Evolutionary conservation across 2,113 vertebrate species (phyloP).

Genomic region (Channa maculata): DNA sequence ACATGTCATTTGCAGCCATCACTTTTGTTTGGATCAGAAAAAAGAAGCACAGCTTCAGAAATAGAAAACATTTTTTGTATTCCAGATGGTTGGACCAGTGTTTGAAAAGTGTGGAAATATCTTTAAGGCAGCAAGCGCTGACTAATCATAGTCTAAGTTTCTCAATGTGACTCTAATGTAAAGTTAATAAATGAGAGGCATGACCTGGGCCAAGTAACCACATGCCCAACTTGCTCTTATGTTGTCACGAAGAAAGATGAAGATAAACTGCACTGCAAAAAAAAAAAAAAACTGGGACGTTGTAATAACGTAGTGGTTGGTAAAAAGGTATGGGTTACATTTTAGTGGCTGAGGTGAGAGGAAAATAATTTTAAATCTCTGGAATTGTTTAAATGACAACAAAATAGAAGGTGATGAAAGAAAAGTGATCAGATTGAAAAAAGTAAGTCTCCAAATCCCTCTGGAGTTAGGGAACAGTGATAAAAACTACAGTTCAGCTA

Average conservation of each 20-base stretch:
- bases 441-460: not conserved
- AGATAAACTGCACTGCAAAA: not conserved
- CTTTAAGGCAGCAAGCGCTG: not conserved
- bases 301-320: no score
- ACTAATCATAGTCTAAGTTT: no score
- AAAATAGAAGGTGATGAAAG: conserved; percentile 7
- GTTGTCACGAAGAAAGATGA: not conserved
- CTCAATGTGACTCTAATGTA: not conserved
- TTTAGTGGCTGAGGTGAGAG: conserved; percentile 6
- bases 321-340: no score
- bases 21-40: no score
- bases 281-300: no score
- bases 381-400: conserved; percentile 18
- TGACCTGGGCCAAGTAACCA: not conserved
- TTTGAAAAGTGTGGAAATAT: not conserved
- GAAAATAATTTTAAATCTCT: conserved; percentile 10
- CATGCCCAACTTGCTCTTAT: not conserved
- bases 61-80: not conserved
- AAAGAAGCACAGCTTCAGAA: no score
- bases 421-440: not conserved
- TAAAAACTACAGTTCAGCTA: not conserved
- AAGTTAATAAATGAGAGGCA: not conserved
- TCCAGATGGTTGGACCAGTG: not conserved
- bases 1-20: no score
- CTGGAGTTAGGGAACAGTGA: not conserved